Percentiles rank a stretch among this genome's conserved stretches.
phyloP scores from a whole-genome alignment of 64 coral and sea anemone species.

The Stichodactyla helianthus region DNA sequence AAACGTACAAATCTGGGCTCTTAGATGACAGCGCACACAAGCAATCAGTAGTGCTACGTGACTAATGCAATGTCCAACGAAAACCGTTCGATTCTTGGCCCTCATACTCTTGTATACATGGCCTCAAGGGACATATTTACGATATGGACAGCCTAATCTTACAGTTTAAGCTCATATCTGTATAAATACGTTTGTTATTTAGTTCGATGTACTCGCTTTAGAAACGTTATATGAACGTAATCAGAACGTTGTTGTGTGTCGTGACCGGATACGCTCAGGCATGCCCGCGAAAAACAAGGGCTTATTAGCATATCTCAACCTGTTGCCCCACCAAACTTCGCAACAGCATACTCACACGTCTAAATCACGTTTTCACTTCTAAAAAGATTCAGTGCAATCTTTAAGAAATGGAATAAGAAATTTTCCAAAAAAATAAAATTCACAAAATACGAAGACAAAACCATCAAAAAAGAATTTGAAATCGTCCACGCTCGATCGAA shows the following conservation, averaged over 20 bases:
- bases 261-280: background rate
- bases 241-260: background rate
- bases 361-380: too few relatives aligned
- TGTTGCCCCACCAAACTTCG: background rate
- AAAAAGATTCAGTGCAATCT: too few relatives aligned
- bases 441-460: too few relatives aligned
- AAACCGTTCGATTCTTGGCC: conserved; percentile 7
- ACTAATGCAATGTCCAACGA: background rate
- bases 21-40: background rate
- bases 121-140: background rate
- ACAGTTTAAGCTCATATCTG: conserved; percentile 4
- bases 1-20: background rate
- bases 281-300: conserved; percentile 4
- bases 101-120: background rate
- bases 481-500: too few relatives aligned
- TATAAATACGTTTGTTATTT: background rate
- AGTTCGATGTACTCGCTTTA: too few relatives aligned
- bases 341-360: too few relatives aligned
- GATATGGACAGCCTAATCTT: background rate
- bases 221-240: background rate
- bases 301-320: background rate
- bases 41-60: background rate
- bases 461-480: too few relatives aligned
- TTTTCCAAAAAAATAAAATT: background rate
- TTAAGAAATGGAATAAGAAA: background rate